Percentiles rank a stretch among this genome's conserved stretches.
These are phyloP conservation scores for Cydia pomonella DNA, from an alignment of 1,140 invertebrate species.

Conservation along the genomic window DNA sequence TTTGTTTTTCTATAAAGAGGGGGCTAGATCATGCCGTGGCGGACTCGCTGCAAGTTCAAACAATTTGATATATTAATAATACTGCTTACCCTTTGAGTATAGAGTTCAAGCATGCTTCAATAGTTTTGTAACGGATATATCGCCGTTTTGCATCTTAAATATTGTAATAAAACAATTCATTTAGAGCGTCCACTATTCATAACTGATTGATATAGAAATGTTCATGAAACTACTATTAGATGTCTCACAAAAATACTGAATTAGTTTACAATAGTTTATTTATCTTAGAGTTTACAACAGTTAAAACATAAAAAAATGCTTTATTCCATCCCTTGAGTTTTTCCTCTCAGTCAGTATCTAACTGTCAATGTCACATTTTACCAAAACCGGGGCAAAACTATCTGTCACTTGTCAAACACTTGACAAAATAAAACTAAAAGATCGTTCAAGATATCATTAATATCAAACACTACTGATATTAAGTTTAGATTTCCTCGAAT, in stretches of 20 bases:
- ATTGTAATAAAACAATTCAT: not conserved
- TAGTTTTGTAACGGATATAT: constrained; percentile 34
- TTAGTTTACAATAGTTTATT: no score
- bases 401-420: no score
- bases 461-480: no score
- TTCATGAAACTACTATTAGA: not conserved
- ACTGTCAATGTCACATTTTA: no score
- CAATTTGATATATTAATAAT: constrained; percentile 69
- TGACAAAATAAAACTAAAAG: no score
- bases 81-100: constrained; percentile 46
- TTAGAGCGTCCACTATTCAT: not conserved
- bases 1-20: not conserved
- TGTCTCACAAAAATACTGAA: no score
- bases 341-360: no score
- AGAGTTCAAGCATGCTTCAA: constrained; percentile 27
- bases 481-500: not conserved
- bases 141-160: constrained; percentile 33
- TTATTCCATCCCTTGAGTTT: no score
- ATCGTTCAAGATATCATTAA: no score
- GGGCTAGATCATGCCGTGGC: constrained; percentile 46
- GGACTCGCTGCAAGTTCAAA: constrained; percentile 64
- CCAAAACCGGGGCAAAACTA: no score
- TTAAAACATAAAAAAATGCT: no score
- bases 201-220: not conserved
- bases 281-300: no score